Evolutionary conservation across 1,140 invertebrate species (phyloP).

Genomic region (Kradibia gibbosae): DNA sequence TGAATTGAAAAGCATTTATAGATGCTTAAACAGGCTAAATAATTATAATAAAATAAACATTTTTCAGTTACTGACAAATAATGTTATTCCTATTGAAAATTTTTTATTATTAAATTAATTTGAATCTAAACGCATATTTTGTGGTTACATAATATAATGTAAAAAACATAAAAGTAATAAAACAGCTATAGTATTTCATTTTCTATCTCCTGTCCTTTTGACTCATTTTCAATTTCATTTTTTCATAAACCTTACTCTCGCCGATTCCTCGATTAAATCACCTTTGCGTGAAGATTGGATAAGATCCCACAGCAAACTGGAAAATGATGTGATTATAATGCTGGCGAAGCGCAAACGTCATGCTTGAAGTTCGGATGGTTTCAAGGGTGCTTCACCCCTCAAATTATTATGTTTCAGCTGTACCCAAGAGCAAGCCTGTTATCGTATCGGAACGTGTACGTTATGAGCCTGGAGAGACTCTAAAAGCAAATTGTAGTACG

Average conservation of each 20-base stretch:
- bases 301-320: constrained; percentile 50
- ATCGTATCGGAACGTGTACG: constrained; percentile 77
- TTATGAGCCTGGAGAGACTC: constrained; percentile 82
- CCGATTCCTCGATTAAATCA: constrained; percentile 42
- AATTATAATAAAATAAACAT: too few relatives aligned
- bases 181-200: background rate
- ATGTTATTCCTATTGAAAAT: too few relatives aligned
- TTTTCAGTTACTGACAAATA: too few relatives aligned
- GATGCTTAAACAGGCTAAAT: too few relatives aligned
- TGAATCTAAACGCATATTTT: background rate
- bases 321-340: constrained; percentile 54
- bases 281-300: constrained; percentile 58
- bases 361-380: constrained; percentile 42
- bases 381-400: constrained; percentile 32
- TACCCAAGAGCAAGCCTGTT: constrained; percentile 64
- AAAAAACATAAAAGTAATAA: background rate
- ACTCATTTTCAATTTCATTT: constrained; percentile 20
- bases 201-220: background rate
- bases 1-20: too few relatives aligned
- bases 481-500: constrained; percentile 85
- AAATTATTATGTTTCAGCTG: constrained; percentile 67
- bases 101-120: background rate
- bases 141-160: background rate
- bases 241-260: background rate
- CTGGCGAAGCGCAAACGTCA: constrained; percentile 28